Base-by-base conservation (phyloP, 2,888 invertebrate species). In the Ellobium chinense region DNA sequence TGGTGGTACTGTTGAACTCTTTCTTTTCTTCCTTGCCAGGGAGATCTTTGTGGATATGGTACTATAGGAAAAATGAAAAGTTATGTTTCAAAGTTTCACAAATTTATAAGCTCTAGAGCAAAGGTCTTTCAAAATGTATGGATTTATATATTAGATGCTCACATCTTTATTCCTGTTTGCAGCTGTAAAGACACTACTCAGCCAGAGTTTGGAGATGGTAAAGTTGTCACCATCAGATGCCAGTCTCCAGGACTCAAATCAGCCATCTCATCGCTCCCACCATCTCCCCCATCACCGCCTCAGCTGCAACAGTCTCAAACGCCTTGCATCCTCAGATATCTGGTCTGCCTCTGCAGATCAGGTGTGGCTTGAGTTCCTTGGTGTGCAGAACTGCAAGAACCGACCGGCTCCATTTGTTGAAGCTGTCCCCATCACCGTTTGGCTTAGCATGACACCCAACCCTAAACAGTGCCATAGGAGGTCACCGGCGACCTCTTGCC, bases 311-410 rank as follows among this genome's bases (percentile, higher is more conserved):
- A 90, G 90, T 1, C 84, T 91, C n/a, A 91, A 91, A 81, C 83
- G 84, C 29, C 87, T 90, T 69, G 88, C 88, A 21, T 95, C 95
- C n/a, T 95, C 97, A 85, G 95, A 96, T 87, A 95, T 98, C 18
- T 98, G 98, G 94, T 92, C 98, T 98, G 0, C 94, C 98, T 74
- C 98, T 98, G 98, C 96, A 96, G n/a, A 80, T 91, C 98, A 98
- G 0, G 94, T 98, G 74, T 98, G 98, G 98, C 96, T 96, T 18
- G 98, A 98, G 93, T 98, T 98, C 92, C 94, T 95, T 83, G 97
- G 97, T 7, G 96, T 96, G 0, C 94, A 96, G 37, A 96, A 97
- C 0, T 94, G 88, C 74, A 86, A 87, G 29, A 87, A 87, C 36
- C 86, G 93, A 74, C 93, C 93, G 0, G 89, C 92, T 46, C 91